A percentile compares a stretch with the other conserved stretches of the same genome.
These are phyloP conservation scores for Channa argus DNA, from an alignment of 2,113 vertebrate genomes.

Conservation along the genomic window DNA sequence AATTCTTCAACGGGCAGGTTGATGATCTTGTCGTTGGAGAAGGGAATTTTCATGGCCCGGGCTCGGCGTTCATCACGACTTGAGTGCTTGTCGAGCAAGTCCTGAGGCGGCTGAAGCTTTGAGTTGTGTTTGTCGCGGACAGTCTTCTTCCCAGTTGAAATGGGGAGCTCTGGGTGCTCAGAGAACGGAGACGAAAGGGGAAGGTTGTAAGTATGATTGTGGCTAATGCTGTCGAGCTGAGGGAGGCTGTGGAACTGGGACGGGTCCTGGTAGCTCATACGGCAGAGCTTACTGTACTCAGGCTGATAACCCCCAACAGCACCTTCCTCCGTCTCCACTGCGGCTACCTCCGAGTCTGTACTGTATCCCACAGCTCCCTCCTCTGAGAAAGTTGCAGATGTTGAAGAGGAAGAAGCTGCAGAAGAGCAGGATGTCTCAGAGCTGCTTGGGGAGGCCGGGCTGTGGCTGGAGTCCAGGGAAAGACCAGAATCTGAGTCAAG, in stretches of 20 bases:
- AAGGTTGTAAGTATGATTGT: constrained; percentile 98
- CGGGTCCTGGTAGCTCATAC: constrained; percentile 97
- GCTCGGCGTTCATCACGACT: constrained; percentile 95
- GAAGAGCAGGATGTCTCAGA: constrained; percentile 94
- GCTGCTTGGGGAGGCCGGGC: constrained; percentile 95
- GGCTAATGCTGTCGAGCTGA: constrained; percentile 92
- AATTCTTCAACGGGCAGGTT: constrained; percentile 98
- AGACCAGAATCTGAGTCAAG: constrained; percentile 98
- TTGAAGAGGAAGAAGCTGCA: constrained; percentile 87
- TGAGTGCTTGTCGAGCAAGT: constrained; percentile 92
- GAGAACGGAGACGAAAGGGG: constrained; percentile 80
- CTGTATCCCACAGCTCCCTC: constrained; percentile 98
- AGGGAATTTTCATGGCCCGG: constrained; percentile 97
- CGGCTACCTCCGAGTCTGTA: constrained; percentile 92
- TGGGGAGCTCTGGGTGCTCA: constrained; percentile 82
- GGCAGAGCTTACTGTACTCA: constrained; percentile 95
- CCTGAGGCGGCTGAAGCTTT: constrained; percentile 78
- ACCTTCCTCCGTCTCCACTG: constrained; percentile 91
- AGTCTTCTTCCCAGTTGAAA: constrained; percentile 84
- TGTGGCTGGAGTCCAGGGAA: constrained; percentile 96
- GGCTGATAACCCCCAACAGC: constrained; percentile 94
- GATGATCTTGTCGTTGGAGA: constrained; percentile 98
- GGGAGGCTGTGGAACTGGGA: constrained; percentile 91
- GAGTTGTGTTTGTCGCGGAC: constrained; percentile 86
- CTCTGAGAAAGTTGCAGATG: constrained; percentile 93